Conservation (phyloP, 2,113 vertebrate genomes). For the Microtus ochrogaster region DNA sequence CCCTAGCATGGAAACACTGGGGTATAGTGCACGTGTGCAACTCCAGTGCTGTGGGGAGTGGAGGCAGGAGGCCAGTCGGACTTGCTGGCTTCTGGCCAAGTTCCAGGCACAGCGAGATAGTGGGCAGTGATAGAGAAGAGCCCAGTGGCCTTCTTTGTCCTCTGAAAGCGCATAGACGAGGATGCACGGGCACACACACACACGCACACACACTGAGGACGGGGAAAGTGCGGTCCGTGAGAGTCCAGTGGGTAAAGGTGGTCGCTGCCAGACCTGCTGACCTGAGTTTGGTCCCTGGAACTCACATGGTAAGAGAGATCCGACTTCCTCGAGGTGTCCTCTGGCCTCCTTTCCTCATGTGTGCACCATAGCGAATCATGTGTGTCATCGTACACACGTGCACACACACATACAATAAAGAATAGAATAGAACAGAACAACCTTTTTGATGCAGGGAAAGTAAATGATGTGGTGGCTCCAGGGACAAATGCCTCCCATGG, state of each 20-base stretch:
- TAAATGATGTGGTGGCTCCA: background rate
- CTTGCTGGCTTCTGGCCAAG: background rate
- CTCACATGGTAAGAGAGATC: background rate
- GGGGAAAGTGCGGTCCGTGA: background rate
- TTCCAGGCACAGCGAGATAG: background rate
- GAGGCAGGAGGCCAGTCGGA: background rate
- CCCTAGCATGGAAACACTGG: background rate
- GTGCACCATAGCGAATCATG: background rate
- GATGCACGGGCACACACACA: too few relatives aligned
- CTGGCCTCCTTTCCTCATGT: background rate
- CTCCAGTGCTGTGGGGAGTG: background rate
- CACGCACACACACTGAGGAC: background rate
- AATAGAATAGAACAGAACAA: too few relatives aligned
- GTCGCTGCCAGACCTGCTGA: background rate
- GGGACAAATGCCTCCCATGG: background rate
- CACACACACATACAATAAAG: background rate
- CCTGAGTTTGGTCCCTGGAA: background rate
- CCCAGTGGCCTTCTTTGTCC: background rate
- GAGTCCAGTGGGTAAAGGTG: background rate
- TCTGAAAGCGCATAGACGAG: background rate
- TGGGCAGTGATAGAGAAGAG: background rate
- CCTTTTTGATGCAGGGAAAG: background rate
- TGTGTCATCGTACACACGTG: background rate
- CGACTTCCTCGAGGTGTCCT: background rate
- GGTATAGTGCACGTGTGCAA: background rate